Conservation (phyloP, 2,888 invertebrate genomes). For the Tyria jacobaeae region DNA sequence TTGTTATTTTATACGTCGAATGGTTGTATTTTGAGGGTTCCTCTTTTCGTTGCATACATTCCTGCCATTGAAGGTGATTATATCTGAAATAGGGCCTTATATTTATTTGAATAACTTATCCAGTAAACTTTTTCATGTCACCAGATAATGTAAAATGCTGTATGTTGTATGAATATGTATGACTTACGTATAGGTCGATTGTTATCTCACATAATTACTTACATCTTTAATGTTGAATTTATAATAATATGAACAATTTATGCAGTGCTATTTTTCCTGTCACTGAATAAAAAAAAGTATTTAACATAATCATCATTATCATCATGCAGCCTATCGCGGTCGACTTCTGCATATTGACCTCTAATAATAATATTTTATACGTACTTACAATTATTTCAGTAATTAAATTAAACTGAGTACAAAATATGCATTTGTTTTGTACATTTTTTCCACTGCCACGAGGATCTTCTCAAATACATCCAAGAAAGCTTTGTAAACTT, state of each 20-base stretch:
- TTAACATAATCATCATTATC: neutral
- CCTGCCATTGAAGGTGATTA: neutral
- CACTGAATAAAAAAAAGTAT: no score
- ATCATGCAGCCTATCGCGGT: neutral
- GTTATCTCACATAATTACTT: neutral
- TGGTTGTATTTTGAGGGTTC: conserved; percentile 15
- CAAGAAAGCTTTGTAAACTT: conserved; percentile 58
- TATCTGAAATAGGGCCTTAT: neutral
- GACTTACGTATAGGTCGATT: neutral
- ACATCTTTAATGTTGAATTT: neutral
- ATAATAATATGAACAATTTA: no score
- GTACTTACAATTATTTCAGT: neutral
- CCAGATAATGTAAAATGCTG: no score
- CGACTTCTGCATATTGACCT: neutral
- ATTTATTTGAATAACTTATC: neutral
- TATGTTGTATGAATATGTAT: no score
- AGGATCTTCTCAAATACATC: conserved; percentile 32
- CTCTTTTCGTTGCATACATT: conserved; percentile 9
- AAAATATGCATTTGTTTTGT: conserved; percentile 20
- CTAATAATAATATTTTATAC: conserved; percentile 12
- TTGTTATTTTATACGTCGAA: conserved; percentile 16
- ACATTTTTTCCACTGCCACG: conserved; percentile 29
- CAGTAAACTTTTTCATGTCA: neutral
- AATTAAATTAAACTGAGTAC: conserved; percentile 19
- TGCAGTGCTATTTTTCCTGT: neutral